phyloP scores from a whole-genome alignment of 2,797 vertebrate genomes.

The Ciconia nigra region DNA sequence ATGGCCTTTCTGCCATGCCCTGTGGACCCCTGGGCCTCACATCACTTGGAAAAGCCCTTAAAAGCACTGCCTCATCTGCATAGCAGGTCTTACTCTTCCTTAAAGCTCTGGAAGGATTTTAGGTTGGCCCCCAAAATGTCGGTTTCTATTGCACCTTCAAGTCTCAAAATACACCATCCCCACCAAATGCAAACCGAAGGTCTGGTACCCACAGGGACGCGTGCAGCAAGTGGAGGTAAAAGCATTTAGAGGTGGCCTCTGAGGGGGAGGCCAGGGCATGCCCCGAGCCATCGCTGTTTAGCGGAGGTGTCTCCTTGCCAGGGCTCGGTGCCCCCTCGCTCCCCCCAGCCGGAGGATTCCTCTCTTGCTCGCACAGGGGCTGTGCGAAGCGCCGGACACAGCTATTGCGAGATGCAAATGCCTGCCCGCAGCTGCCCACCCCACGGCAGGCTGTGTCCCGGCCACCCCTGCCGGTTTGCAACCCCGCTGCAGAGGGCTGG shows the following conservation, averaged over 20 bases:
- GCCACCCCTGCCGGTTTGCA: accelerated
- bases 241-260: neutral
- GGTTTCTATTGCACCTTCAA: neutral
- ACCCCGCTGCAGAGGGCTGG: neutral
- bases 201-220: neutral
- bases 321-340: neutral
- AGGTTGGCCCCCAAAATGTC: neutral
- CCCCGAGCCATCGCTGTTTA: neutral
- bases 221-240: neutral
- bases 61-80: neutral
- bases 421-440: neutral
- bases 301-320: neutral
- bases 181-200: neutral
- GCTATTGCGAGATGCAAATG: neutral
- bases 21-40: neutral
- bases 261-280: neutral
- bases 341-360: neutral
- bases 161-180: neutral
- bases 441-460: neutral
- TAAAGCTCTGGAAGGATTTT: neutral
- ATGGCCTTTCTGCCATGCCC: neutral
- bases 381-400: accelerated
- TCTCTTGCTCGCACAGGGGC: neutral
- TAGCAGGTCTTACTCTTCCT: neutral
- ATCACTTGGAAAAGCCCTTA: neutral